phyloP scores from a whole-genome alignment of 2,113 vertebrate species.

The Brachypodius melanocephalos region DNA sequence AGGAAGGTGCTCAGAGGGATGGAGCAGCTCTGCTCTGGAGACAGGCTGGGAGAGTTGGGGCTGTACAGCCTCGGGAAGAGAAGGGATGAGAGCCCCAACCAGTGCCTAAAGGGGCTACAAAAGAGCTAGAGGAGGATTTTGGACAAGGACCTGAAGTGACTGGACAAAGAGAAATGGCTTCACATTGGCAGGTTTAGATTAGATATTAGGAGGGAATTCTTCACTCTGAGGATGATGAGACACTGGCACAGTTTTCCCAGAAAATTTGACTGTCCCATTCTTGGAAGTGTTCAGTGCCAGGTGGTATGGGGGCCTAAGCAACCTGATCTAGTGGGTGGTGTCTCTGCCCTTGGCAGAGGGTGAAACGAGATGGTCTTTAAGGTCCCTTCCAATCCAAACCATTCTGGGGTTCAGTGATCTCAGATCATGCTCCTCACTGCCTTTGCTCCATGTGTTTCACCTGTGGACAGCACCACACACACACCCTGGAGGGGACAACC shows the following conservation, averaged over 20 bases:
- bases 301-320: neutral
- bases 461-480: neutral
- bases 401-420: neutral
- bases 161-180: neutral
- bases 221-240: neutral
- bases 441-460: neutral
- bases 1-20: neutral
- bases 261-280: neutral
- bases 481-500: neutral
- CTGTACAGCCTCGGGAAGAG: neutral
- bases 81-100: neutral
- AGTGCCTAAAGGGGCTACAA: neutral
- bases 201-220: neutral
- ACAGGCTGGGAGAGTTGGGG: neutral
- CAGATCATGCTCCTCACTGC: neutral
- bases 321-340: neutral
- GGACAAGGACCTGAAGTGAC: neutral
- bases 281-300: neutral
- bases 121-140: neutral
- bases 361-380: rapidly evolving
- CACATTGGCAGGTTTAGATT: neutral
- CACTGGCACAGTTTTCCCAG: neutral
- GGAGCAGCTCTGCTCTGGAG: neutral
- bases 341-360: neutral
- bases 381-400: neutral